A percentile compares a stretch with the other conserved stretches of the same genome.
These are phyloP conservation scores for Heliconius nattereri DNA, from an alignment of 1,140 invertebrate species.

Conservation along the genomic window DNA sequence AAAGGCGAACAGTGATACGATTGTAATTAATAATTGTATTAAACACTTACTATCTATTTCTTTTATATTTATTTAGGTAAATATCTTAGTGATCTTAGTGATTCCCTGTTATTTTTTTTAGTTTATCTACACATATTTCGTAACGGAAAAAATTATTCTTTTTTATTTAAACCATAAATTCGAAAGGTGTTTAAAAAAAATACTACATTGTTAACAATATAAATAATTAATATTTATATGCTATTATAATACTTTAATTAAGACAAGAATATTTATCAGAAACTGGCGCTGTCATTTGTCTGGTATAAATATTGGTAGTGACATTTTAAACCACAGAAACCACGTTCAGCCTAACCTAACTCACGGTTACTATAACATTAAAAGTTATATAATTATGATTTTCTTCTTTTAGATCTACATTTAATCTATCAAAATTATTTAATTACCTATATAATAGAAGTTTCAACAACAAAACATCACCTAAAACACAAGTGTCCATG, in stretches of 20 bases:
- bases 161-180: no score
- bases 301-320: background rate
- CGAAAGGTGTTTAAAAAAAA: no score
- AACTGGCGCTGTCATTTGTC: no score
- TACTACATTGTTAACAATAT: no score
- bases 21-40: slow-evolving; percentile 4
- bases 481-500: slow-evolving; percentile 31
- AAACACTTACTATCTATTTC: background rate
- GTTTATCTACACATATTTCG: no score
- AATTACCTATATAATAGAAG: background rate
- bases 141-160: no score
- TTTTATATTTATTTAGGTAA: background rate
- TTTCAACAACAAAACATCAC: background rate
- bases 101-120: no score
- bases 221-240: no score
- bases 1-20: background rate
- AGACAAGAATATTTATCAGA: no score
- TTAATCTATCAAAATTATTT: background rate
- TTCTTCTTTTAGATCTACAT: background rate
- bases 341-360: background rate
- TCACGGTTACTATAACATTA: background rate
- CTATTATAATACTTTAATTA: no score
- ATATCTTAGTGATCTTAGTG: no score
- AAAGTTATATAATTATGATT: background rate
- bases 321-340: background rate